Conservation (phyloP, 1,140 invertebrate species). For the Atta colombica region DNA sequence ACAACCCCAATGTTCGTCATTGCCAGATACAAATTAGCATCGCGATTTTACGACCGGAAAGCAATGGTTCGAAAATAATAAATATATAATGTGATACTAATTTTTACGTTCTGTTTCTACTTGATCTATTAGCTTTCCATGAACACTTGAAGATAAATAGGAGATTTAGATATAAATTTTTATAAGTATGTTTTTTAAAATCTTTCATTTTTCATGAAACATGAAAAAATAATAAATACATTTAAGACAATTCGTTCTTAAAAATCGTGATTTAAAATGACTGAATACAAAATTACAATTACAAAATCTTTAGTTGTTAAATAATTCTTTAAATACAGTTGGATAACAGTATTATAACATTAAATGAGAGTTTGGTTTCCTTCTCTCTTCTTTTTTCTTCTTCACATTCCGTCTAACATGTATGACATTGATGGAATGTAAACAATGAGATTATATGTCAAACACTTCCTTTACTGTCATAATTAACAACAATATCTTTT, state of each 20-base stretch:
- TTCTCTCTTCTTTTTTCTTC: background rate
- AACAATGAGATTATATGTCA: constrained; percentile 67
- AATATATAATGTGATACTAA: constrained; percentile 34
- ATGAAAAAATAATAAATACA: background rate
- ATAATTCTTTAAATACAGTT: constrained; percentile 58
- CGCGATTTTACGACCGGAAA: constrained; percentile 20
- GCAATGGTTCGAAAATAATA: constrained; percentile 40
- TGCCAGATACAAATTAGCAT: constrained; percentile 36
- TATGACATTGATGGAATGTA: constrained; percentile 60
- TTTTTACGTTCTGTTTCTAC: background rate
- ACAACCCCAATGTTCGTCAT: constrained; percentile 56
- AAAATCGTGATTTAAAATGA: background rate
- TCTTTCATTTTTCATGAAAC: background rate
- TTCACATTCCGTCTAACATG: constrained; percentile 18
- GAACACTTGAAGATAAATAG: background rate
- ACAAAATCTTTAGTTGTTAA: constrained; percentile 38
- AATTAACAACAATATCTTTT: constrained; percentile 46
- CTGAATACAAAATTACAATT: background rate
- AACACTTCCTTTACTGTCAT: constrained; percentile 56
- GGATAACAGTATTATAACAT: constrained; percentile 42
- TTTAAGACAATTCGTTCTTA: background rate
- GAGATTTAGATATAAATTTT: background rate
- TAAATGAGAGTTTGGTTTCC: constrained; percentile 70
- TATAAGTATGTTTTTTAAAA: background rate
- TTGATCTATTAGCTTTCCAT: background rate